phyloP scores from a whole-genome alignment of 2,888 invertebrate species.

The Archips crataeganus region DNA sequence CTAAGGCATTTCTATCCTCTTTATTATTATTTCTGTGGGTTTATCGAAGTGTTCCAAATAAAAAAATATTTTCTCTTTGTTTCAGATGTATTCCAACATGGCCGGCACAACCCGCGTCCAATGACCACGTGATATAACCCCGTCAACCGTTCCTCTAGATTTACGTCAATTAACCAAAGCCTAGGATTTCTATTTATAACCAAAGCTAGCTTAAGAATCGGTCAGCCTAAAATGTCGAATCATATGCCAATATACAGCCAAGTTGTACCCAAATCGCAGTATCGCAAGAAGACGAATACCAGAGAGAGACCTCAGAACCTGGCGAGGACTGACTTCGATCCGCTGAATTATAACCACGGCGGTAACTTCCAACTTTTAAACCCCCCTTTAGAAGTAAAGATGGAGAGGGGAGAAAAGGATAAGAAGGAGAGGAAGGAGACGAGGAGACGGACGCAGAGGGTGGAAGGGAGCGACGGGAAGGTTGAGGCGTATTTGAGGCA shows the following conservation, averaged over 20 bases:
- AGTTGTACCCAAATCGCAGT: constrained; percentile 79
- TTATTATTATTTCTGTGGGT: no score
- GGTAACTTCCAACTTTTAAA: constrained; percentile 73
- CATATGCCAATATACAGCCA: constrained; percentile 83
- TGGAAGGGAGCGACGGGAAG: constrained; percentile 64
- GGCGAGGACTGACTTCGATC: constrained; percentile 85
- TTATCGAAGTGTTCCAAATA: no score
- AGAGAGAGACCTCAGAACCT: constrained; percentile 57
- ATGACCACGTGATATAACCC: constrained; percentile 19
- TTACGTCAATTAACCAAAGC: constrained; percentile 80
- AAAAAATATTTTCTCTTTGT: background rate
- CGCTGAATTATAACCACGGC: constrained; percentile 87
- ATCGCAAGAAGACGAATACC: constrained; percentile 58
- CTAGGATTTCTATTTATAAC: constrained; percentile 58
- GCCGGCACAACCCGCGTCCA: background rate
- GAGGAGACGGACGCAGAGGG: constrained; percentile 57
- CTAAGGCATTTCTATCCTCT: no score
- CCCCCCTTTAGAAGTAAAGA: constrained; percentile 61
- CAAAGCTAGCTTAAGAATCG: constrained; percentile 72
- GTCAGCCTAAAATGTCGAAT: constrained; percentile 70
- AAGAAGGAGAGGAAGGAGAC: constrained; percentile 62
- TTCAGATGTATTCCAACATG: constrained; percentile 16
- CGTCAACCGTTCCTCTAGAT: constrained; percentile 72
- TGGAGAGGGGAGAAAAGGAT: constrained; percentile 60
- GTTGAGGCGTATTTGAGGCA: constrained; percentile 81